Conservation (phyloP, 2,888 invertebrate species). For the Formica aserva region DNA sequence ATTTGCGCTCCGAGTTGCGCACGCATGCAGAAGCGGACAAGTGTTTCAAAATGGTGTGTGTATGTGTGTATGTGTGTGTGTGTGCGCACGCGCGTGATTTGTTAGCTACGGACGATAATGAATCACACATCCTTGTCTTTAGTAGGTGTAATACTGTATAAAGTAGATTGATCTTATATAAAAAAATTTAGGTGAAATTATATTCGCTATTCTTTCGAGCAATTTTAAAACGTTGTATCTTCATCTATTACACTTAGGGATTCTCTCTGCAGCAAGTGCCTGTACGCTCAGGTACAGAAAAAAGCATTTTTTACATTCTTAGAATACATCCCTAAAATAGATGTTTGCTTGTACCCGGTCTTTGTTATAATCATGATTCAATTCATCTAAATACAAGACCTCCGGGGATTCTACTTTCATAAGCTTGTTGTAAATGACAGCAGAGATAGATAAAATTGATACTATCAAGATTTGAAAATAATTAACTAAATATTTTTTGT, state of each 20-base stretch:
- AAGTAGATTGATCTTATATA: background rate
- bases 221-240: background rate
- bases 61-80: background rate
- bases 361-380: background rate
- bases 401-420: background rate
- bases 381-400: background rate
- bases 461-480: background rate
- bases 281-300: background rate
- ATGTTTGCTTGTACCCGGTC: background rate
- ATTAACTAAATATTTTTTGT: background rate
- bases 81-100: background rate
- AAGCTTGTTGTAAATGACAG: background rate
- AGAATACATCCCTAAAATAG: background rate
- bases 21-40: background rate
- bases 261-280: background rate
- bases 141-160: background rate
- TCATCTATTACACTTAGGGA: background rate
- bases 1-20: too few species aligned
- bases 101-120: background rate
- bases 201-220: background rate
- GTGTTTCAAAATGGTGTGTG: background rate
- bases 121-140: background rate
- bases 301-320: background rate
- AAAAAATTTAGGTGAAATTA: background rate
- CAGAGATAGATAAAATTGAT: background rate